phyloP scores from a whole-genome alignment of 2,113 vertebrate species.

The Orcinus orca region DNA sequence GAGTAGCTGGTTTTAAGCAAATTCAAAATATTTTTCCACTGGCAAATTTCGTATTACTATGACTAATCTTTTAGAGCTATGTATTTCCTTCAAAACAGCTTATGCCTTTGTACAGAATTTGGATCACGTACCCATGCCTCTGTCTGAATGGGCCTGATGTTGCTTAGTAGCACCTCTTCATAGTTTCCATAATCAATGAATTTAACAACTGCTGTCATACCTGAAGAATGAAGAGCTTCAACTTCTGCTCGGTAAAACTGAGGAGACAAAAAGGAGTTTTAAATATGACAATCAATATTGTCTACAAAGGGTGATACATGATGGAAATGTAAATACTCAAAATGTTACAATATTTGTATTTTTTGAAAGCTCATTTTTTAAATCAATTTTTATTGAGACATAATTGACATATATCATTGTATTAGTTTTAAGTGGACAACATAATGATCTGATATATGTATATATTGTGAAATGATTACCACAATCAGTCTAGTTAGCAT shows the following conservation, averaged over 20 bases:
- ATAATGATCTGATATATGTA: background rate
- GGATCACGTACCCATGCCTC: slow-evolving; percentile 92
- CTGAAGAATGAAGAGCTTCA: slow-evolving; percentile 96
- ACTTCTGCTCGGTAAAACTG: slow-evolving; percentile 97
- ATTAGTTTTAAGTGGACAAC: background rate
- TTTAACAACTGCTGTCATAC: slow-evolving; percentile 96
- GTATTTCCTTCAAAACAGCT: slow-evolving; percentile 75
- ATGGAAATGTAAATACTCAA: background rate
- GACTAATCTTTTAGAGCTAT: slow-evolving; percentile 67
- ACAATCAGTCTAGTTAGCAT: background rate
- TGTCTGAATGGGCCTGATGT: slow-evolving; percentile 92
- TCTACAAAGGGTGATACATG: background rate
- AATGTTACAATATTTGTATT: background rate
- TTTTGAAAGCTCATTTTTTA: background rate
- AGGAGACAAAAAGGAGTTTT: slow-evolving; percentile 70
- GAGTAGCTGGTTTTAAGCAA: slow-evolving; percentile 58
- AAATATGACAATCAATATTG: background rate
- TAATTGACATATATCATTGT: background rate
- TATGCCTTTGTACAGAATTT: slow-evolving; percentile 80
- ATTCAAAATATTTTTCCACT: slow-evolving; percentile 50
- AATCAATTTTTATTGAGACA: background rate
- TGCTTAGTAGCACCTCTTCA: slow-evolving; percentile 97
- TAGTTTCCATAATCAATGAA: slow-evolving; percentile 99
- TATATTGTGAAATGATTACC: background rate
- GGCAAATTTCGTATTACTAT: slow-evolving; percentile 46